Evolutionary conservation across 2,888 invertebrate species (phyloP).

Genomic region (Argyresthia albistria): DNA sequence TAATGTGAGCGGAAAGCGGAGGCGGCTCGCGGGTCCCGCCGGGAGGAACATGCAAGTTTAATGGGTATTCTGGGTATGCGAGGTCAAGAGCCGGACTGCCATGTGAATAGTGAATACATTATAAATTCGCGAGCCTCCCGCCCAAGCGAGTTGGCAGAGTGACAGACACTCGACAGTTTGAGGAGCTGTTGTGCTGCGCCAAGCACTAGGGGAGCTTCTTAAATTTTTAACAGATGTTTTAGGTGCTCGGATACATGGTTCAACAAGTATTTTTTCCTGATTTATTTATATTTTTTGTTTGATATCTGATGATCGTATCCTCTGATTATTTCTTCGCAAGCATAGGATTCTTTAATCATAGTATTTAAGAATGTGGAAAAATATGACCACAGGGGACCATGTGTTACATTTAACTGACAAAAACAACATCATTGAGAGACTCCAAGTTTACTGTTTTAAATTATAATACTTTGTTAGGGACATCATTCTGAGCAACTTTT

Average conservation of each 20-base stretch:
- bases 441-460: constrained; percentile 47
- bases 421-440: neutral
- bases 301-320: neutral
- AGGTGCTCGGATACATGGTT: too few relatives aligned
- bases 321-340: too few relatives aligned
- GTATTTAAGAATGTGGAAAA: too few relatives aligned
- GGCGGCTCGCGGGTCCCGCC: constrained; percentile 29
- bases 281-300: neutral
- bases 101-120: constrained; percentile 57
- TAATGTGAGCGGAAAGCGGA: constrained; percentile 52
- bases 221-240: neutral
- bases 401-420: too few relatives aligned
- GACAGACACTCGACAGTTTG: constrained; percentile 48
- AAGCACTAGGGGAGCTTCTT: neutral
- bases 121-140: constrained; percentile 43
- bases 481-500: too few relatives aligned
- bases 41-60: constrained; percentile 65
- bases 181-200: constrained; percentile 18
- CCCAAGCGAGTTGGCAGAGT: constrained; percentile 13
- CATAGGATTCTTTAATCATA: too few relatives aligned
- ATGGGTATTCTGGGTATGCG: constrained; percentile 48
- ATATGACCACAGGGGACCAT: too few relatives aligned
- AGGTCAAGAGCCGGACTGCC: constrained; percentile 62
- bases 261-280: too few relatives aligned
- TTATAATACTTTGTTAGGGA: too few relatives aligned